Percentiles rank a stretch among this genome's conserved stretches.
Evolutionary conservation across 2,797 vertebrate genomes (phyloP).

Genomic region (Petrocephalus schoutedeni): DNA sequence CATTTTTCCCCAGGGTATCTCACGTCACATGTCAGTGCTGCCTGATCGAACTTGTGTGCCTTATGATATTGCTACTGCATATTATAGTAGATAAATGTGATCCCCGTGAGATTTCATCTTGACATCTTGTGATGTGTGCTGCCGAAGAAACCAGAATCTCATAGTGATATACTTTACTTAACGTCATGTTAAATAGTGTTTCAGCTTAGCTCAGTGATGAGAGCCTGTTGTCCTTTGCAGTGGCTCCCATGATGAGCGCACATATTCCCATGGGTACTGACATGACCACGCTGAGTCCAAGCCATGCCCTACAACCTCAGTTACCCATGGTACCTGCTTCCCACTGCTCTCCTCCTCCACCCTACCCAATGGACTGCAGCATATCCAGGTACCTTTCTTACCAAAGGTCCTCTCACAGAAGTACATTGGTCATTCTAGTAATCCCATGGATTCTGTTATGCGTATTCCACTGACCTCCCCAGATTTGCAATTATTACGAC

Average conservation of each 20-base stretch:
- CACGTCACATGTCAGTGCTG: slow-evolving; percentile 27
- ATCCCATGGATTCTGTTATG: not conserved
- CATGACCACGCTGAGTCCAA: slow-evolving; percentile 94
- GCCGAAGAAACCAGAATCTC: slow-evolving; percentile 9
- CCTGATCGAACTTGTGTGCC: slow-evolving; percentile 37
- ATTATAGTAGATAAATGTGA: slow-evolving; percentile 44
- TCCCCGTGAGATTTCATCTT: slow-evolving; percentile 43
- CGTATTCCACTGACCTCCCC: not conserved
- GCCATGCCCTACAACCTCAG: slow-evolving; percentile 83
- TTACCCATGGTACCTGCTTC: slow-evolving; percentile 95
- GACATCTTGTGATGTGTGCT: slow-evolving; percentile 16
- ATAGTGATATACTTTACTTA: not conserved
- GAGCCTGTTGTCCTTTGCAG: slow-evolving; percentile 66
- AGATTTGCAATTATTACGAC: not conserved
- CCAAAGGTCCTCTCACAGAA: slow-evolving; percentile 31
- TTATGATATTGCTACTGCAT: slow-evolving; percentile 19
- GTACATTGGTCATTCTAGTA: not conserved
- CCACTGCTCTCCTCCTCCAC: slow-evolving; percentile 96
- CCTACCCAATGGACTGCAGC: slow-evolving; percentile 98
- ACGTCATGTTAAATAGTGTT: not conserved
- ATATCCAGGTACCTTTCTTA: slow-evolving; percentile 86
- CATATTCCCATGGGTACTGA: slow-evolving; percentile 93
- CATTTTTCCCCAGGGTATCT: slow-evolving; percentile 27
- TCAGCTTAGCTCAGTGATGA: slow-evolving; percentile 38
- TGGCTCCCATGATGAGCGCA: slow-evolving; percentile 92